Conservation (phyloP, 2,113 vertebrate species). For the Onychorhynchus coronatus region DNA sequence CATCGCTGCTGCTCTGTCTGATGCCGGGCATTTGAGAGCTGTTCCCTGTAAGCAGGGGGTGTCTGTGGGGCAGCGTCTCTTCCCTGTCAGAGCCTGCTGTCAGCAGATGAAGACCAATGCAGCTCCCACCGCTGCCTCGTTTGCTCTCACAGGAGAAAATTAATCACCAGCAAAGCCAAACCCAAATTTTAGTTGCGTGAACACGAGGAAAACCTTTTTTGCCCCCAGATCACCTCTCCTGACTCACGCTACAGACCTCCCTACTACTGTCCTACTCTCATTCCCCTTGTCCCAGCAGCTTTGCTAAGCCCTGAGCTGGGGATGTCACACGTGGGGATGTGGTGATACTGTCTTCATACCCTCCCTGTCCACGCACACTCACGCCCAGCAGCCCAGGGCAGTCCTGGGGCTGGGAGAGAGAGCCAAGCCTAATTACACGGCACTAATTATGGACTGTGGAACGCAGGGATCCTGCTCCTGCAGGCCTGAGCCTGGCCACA, state of each 20-base stretch:
- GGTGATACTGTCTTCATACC: neutral
- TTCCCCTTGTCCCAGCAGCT: neutral
- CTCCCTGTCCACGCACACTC: rapidly evolving
- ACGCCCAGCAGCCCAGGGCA: neutral
- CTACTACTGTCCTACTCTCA: no score
- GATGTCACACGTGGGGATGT: rapidly evolving
- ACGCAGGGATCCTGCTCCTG: rapidly evolving
- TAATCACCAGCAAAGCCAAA: neutral
- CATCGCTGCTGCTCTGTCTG: rapidly evolving
- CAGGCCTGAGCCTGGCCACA: neutral
- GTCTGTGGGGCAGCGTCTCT: neutral
- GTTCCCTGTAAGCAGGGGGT: neutral
- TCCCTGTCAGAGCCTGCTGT: neutral
- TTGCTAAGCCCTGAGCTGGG: neutral
- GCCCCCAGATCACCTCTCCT: neutral
- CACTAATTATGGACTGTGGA: neutral
- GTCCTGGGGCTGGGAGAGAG: neutral
- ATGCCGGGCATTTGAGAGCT: rapidly evolving
- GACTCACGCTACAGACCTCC: no score
- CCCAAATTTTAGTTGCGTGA: neutral
- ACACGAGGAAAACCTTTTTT: rapidly evolving
- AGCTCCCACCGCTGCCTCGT: rapidly evolving
- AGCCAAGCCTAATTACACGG: neutral
- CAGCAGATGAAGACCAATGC: neutral
- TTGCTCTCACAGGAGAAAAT: neutral